Evolutionary conservation across 2,113 vertebrate genomes (phyloP), one percentile per base, ranked within the genome.

Genomic region (Oryzias melastigma): DNA sequence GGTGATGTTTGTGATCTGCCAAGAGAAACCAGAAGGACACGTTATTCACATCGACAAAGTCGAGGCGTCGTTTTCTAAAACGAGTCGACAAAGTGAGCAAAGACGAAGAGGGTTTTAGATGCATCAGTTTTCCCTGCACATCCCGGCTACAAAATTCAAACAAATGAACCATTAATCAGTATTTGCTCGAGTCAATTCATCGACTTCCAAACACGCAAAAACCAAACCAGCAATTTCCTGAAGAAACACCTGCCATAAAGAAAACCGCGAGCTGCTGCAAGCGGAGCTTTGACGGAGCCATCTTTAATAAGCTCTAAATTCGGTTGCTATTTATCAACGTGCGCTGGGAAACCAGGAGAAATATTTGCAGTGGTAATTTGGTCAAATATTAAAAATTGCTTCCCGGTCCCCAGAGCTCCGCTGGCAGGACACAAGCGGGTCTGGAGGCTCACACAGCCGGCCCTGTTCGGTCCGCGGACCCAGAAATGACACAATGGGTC

Each of bases 1-100:
- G 68, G 94, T 95, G 84, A 98, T 97, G 88, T 98, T 97, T 6
- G 92, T 91, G 77, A 98, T 93, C 97, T 99, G 83, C 58, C 73
- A 68, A 82, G 65, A 87, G 41, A 76, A 68, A 86, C 43, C 49
- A 63, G 85, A 67, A 75, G 78, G 55, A 67, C 14, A n/a, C 42
- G 61, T 77, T 67, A 84, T 51, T 48, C 43, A 41, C n/a, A 76
- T 69, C 40, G 53, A 13, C 1, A 20, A 59, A 40, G 22, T 58
- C 68, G 7, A 27, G 10, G 19, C 5, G 5, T 47, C 3, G 7
- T 47, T 47, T 47, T 47, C 12, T 12, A 1, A 47, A 47, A 12
- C 12, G 19, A 10, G 18, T 47, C 49, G 35, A 13, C 35, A 35
- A 13, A 35, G 35, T 12, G 35, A 35, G 35, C 35, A 10, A 8